These are phyloP conservation scores for Troides helena DNA, from an alignment of 2,888 invertebrate species.

Conservation along the genomic window DNA sequence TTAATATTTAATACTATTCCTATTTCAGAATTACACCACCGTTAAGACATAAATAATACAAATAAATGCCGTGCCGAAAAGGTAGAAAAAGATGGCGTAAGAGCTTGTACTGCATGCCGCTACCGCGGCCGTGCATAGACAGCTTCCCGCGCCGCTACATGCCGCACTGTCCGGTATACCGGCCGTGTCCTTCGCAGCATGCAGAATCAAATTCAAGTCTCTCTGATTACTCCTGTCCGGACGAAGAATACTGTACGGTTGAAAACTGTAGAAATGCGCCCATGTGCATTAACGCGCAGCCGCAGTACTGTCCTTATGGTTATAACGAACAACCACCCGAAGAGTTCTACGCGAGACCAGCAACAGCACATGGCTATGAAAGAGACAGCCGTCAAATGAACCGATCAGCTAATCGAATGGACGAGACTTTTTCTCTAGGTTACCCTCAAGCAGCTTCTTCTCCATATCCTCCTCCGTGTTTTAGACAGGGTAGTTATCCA, in stretches of 20 bases:
- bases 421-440: background rate
- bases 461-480: background rate
- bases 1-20: no score
- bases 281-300: conserved; percentile 11
- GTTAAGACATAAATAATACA: background rate
- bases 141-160: conserved; percentile 30
- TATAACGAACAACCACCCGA: background rate
- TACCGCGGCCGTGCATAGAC: conserved; percentile 34
- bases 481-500: background rate
- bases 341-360: background rate
- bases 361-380: background rate
- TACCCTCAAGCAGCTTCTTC: conserved; percentile 19
- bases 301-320: conserved; percentile 6
- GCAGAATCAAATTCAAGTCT: conserved; percentile 12
- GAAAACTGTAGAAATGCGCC: conserved; percentile 27
- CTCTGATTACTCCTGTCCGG: conserved; percentile 18
- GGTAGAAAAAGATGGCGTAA: conserved; percentile 11
- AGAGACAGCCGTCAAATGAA: background rate
- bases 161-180: conserved; percentile 14
- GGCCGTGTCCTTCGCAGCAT: conserved; percentile 8
- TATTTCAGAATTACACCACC: background rate
- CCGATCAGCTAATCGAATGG: background rate
- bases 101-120: conserved; percentile 21
- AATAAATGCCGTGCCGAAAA: conserved; percentile 15
- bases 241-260: conserved; percentile 30